phyloP scores from a whole-genome alignment of 2,888 invertebrate genomes.

The Acleris cristana region DNA sequence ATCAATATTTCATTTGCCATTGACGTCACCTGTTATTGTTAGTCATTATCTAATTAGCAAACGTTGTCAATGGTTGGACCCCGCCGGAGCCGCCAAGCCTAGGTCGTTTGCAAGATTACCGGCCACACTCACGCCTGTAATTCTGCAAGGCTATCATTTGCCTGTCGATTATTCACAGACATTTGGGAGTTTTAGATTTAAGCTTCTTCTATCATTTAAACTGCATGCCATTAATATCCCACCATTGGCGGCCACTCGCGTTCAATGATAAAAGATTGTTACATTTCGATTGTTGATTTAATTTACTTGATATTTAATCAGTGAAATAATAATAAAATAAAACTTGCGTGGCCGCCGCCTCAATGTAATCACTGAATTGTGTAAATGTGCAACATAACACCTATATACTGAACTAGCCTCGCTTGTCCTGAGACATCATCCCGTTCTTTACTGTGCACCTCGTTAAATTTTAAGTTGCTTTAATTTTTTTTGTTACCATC shows the following conservation, averaged over 20 bases:
- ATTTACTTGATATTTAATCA: no score
- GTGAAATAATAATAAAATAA: no score
- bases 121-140: slow-evolving; percentile 61
- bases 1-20: no score
- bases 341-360: slow-evolving; percentile 54
- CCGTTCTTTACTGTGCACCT: slow-evolving; percentile 82
- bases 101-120: slow-evolving; percentile 77
- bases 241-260: slow-evolving; percentile 60
- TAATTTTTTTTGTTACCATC: slow-evolving; percentile 74
- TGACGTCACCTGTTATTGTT: no score
- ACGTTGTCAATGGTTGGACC: slow-evolving; percentile 50
- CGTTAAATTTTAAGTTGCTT: slow-evolving; percentile 83
- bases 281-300: no score
- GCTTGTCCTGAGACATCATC: slow-evolving; percentile 83
- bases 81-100: slow-evolving; percentile 63
- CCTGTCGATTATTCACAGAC: slow-evolving; percentile 77
- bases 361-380: slow-evolving; percentile 73
- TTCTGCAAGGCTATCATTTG: slow-evolving; percentile 80
- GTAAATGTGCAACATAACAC: slow-evolving; percentile 82
- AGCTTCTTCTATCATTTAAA: slow-evolving; percentile 78
- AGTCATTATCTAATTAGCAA: no score
- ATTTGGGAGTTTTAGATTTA: slow-evolving; percentile 78
- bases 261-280: slow-evolving; percentile 8
- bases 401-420: slow-evolving; percentile 78
- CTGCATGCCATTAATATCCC: slow-evolving; percentile 79